These are phyloP conservation scores for Forficula auricularia DNA, from an alignment of 1,140 invertebrate genomes.

Conservation along the genomic window DNA sequence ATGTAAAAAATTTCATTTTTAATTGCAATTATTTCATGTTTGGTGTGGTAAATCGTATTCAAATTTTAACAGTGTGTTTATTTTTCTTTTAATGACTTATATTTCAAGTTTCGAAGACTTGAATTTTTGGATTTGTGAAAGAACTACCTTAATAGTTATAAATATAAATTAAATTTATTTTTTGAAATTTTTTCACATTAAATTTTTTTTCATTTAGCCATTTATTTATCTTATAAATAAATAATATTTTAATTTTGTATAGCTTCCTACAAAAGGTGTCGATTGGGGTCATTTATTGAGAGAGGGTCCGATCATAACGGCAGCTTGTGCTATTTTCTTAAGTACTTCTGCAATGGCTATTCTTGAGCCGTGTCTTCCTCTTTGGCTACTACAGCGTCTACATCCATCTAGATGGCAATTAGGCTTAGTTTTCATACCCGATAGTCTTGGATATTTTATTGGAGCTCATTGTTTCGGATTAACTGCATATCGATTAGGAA, in stretches of 20 bases:
- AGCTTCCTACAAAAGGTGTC: neutral
- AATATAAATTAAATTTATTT: no score
- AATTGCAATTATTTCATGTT: no score
- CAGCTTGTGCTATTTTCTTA: conserved; percentile 47
- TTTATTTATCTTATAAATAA: neutral
- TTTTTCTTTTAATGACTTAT: no score
- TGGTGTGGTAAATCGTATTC: no score
- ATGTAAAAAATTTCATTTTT: no score
- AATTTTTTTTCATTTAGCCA: neutral
- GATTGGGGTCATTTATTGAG: conserved; percentile 37
- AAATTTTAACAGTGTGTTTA: no score
- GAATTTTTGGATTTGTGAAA: no score
- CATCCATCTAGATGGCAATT: conserved; percentile 60
- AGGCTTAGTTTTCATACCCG: conserved; percentile 65
- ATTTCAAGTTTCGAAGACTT: no score
- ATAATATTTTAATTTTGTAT: neutral
- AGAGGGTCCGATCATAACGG: conserved; percentile 38
- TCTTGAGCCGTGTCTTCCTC: conserved; percentile 61
- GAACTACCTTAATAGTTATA: no score
- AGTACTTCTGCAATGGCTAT: conserved; percentile 63
- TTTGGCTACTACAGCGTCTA: conserved; percentile 56
- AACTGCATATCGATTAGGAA: conserved; percentile 41
- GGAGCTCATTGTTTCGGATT: conserved; percentile 59
- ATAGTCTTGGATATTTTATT: conserved; percentile 62
- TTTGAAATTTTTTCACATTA: no score